Base-by-base conservation (phyloP, 1,140 invertebrate genomes). In the Neotoxoptera formosana region DNA sequence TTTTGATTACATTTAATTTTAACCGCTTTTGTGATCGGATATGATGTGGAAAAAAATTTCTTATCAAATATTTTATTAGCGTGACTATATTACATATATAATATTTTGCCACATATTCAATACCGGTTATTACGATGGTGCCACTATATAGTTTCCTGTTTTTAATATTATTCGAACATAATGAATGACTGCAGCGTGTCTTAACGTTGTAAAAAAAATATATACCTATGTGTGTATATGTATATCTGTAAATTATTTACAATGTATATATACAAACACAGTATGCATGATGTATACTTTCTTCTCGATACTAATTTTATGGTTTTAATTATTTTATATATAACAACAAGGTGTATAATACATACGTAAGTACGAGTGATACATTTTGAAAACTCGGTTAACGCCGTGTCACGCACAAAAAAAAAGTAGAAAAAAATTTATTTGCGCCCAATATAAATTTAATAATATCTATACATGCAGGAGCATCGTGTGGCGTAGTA, bases 41-140 rank as follows among this genome's bases (percentile, higher is more conserved):
- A 84, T 84, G 20, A 84, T 84, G 20, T 36, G 47, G 36, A 45
- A 45, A 86, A 25, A 45, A 45, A 51, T 45, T 36, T 45, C 34
- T 86, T 86, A 86, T 45, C 36, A 86, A 86, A 45, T 86, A 86
- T 86, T 86, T 47, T 86, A 86, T 86, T 86, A 23, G 25, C 21
- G 21, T 84, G 36, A 41, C 81, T 84, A 84, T 84, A 84, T 41
- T 45, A 41, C 34, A 45, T 89, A n/a, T 89, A n/a, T n/a, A n/a
- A n/a, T n/a, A 41, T 41, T 41, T 89, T 89, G 45, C 41, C 86
- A 48, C 48, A 53, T 14, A 89, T 89, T 48, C 34, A 47, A 86
- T 86, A 86, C 41, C 83, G 41, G 83, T 86, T 86, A 86, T 86
- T 86, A 86, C 36, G 36, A 86, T 47, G 20, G 41, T 83, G 36